Conservation (phyloP, 2,113 vertebrate genomes). For the Apodemus speciosus region DNA sequence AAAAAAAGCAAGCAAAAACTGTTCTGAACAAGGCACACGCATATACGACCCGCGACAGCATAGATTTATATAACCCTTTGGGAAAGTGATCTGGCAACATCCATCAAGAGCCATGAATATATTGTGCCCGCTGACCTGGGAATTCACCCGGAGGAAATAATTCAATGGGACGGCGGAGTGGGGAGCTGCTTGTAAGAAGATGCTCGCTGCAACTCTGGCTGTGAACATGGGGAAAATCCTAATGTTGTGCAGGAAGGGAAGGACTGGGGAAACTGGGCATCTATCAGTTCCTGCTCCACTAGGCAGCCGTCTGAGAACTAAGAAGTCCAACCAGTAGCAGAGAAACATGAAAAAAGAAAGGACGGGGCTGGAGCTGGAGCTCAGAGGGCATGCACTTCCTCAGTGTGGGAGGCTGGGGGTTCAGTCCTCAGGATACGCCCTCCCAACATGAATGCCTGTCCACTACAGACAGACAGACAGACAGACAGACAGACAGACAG, state of each 20-base stretch:
- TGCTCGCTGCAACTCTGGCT: neutral
- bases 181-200: neutral
- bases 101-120: slow-evolving; percentile 47
- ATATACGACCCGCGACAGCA: neutral
- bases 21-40: slow-evolving; percentile 49
- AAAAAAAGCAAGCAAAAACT: slow-evolving; percentile 36
- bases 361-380: neutral
- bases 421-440: neutral
- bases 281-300: neutral
- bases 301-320: neutral
- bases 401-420: neutral
- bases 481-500: neutral
- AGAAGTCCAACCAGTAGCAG: neutral
- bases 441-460: no score
- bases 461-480: no score
- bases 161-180: neutral
- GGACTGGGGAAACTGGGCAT: neutral
- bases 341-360: neutral
- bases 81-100: slow-evolving; percentile 36
- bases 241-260: neutral
- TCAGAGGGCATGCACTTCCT: neutral
- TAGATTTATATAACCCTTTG: slow-evolving; percentile 42
- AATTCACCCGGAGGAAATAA: slow-evolving; percentile 59
- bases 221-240: neutral
- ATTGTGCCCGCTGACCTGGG: slow-evolving; percentile 51